A percentile compares a stretch with the other conserved stretches of the same genome.
Conservation (phyloP, 2,113 vertebrate genomes). For the Thymallus thymallus region DNA sequence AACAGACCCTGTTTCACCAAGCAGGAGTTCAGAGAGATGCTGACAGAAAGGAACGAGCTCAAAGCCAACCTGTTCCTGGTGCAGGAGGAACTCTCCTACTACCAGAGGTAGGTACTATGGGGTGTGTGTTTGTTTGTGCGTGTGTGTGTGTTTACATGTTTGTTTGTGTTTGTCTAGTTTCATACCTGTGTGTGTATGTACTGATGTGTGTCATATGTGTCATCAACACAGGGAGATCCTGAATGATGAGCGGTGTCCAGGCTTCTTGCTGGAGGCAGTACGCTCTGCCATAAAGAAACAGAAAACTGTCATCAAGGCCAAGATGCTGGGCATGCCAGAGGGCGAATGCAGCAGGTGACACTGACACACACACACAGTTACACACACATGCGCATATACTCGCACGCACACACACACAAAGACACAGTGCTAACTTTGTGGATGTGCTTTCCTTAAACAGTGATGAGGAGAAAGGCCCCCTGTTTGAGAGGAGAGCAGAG, state of each 20-base stretch:
- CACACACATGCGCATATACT: neutral
- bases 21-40: constrained; percentile 88
- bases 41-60: constrained; percentile 92
- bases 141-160: neutral
- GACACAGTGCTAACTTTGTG: neutral
- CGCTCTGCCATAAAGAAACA: constrained; percentile 84
- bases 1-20: constrained; percentile 83
- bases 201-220: constrained; percentile 69
- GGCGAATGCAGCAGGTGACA: constrained; percentile 82
- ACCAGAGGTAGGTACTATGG: constrained; percentile 85
- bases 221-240: constrained; percentile 82
- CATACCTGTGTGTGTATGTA: constrained; percentile 3
- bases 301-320: constrained; percentile 89
- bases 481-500: constrained; percentile 52
- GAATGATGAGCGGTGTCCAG: constrained; percentile 82
- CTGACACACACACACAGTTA: neutral
- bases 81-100: constrained; percentile 92
- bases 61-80: constrained; percentile 94
- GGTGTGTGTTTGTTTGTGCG: constrained; percentile 17
- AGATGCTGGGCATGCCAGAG: constrained; percentile 88
- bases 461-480: constrained; percentile 78
- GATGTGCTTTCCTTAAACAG: constrained; percentile 62
- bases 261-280: constrained; percentile 84
- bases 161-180: neutral
- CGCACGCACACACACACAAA: constrained; percentile 7